Base-by-base conservation (phyloP, 2,888 invertebrate species). In the Microctonus aethiopoides region DNA sequence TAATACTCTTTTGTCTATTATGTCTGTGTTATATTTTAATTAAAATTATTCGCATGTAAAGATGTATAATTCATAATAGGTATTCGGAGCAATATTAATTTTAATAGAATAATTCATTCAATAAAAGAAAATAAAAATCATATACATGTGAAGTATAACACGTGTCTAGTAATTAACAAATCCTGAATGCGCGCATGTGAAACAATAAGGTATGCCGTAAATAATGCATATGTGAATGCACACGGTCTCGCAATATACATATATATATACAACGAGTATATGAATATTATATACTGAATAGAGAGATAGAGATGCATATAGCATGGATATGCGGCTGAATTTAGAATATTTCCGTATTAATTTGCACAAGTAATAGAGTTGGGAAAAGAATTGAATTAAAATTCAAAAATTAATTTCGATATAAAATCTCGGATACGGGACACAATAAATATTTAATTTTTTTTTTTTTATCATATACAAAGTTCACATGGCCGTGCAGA, bases 311-410 rank as follows among this genome's bases (percentile, higher is more conserved):
- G 46, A 51, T 29, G 29, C n/a, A n/a, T 29, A 29, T 29, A 29
- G 29, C 7, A 57, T 29, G 39, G 32, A 51, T 63, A 51, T 34
- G 39, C 29, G 56, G 57, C 34, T 51, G 39, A 63, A 63, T 68
- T 57, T 56, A 68, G 41, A 57, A 62, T 41, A 68, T 68, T 68
- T 64, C 63, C 68, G 68, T 63, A 63, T 68, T 68, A 68, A 68
- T 68, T 64, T 68, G 57, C 68, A 64, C 62, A 54, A 34, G 22
- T 57, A 68, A 64, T 68, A 51, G 10, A 60, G 60, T 29, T 11
- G 13, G 2, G 16, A 22, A 11, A 24, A 57, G 16, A 32, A 11
- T 46, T 26, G 39, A 69, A 59, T 64, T 59, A 69, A 34, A 24
- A 64, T 34, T 36, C 39, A 20, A 61, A 67, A 41, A 51, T 46